Evolutionary conservation across 2,113 vertebrate genomes (phyloP).

Genomic region (Rostratula benghalensis): DNA sequence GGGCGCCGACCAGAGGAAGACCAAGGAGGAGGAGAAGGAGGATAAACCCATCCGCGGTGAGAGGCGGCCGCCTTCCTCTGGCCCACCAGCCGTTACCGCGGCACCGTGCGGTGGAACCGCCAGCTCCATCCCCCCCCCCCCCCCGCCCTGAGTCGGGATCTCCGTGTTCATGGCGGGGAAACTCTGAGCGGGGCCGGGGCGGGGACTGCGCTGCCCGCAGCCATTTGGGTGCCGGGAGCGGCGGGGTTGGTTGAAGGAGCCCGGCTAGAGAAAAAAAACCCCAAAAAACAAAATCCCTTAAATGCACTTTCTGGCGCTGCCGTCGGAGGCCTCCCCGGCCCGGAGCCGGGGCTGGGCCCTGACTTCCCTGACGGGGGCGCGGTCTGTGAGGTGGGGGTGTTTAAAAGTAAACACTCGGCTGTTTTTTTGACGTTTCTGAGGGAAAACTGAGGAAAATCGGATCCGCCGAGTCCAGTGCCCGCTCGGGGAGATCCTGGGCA

Average conservation of each 20-base stretch:
- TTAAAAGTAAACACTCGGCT: background rate
- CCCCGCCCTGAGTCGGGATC: too few species aligned
- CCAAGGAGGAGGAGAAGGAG: conserved; percentile 92
- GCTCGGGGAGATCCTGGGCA: background rate
- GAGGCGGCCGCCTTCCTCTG: background rate
- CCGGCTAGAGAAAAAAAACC: background rate
- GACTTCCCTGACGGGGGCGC: background rate
- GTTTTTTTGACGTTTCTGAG: background rate
- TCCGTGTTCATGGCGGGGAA: background rate
- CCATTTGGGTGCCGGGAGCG: background rate
- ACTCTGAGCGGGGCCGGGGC: background rate
- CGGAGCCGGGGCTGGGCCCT: background rate
- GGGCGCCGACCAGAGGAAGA: conserved; percentile 90
- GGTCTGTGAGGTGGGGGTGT: background rate
- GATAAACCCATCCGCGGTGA: conserved; percentile 90
- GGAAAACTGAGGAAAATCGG: background rate
- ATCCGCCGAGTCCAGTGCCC: too few species aligned
- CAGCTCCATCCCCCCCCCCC: background rate
- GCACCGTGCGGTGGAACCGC: background rate
- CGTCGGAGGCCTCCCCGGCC: background rate
- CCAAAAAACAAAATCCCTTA: background rate
- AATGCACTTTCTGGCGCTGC: background rate
- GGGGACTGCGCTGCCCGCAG: background rate
- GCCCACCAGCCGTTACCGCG: too few species aligned
- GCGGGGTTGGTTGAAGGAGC: background rate